These are phyloP conservation scores for Yoshiicerus persimilis DNA, from an alignment of 1,140 invertebrate genomes.

Conservation along the genomic window DNA sequence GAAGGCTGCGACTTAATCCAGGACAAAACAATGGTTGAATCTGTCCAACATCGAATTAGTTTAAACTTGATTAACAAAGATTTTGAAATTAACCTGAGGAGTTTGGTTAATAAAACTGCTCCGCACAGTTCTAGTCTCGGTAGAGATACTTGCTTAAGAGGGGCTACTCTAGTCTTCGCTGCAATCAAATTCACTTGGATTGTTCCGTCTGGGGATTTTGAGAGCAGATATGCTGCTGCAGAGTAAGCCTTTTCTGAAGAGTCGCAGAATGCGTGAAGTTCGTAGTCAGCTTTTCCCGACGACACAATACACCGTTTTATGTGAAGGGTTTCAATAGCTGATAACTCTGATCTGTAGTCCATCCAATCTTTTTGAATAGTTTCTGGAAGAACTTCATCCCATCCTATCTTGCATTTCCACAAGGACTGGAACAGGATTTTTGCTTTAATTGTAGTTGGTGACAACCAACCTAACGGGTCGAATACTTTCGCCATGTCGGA, in stretches of 20 bases:
- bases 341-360: not conserved
- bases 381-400: slow-evolving; percentile 52
- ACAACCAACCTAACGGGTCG: slow-evolving; percentile 30
- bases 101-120: slow-evolving; percentile 49
- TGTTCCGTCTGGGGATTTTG: slow-evolving; percentile 17
- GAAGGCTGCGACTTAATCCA: slow-evolving; percentile 49
- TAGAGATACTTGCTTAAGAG: slow-evolving; percentile 39
- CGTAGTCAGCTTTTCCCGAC: not conserved
- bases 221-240: not conserved
- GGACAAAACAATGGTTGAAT: slow-evolving; percentile 52
- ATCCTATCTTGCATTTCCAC: slow-evolving; percentile 51
- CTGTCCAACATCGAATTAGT: slow-evolving; percentile 46
- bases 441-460: slow-evolving; percentile 45
- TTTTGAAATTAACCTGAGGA: not conserved
- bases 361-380: slow-evolving; percentile 46
- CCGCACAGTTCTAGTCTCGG: slow-evolving; percentile 50
- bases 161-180: slow-evolving; percentile 49
- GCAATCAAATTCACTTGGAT: slow-evolving; percentile 35
- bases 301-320: not conserved
- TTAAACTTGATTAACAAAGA: not conserved
- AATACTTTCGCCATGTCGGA: slow-evolving; percentile 26
- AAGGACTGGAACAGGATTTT: slow-evolving; percentile 53
- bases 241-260: not conserved
- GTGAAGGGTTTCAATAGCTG: not conserved
- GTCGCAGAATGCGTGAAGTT: not conserved